Conservation (phyloP, 1,140 invertebrate species). For the Ditylenchus dipsaci region DNA sequence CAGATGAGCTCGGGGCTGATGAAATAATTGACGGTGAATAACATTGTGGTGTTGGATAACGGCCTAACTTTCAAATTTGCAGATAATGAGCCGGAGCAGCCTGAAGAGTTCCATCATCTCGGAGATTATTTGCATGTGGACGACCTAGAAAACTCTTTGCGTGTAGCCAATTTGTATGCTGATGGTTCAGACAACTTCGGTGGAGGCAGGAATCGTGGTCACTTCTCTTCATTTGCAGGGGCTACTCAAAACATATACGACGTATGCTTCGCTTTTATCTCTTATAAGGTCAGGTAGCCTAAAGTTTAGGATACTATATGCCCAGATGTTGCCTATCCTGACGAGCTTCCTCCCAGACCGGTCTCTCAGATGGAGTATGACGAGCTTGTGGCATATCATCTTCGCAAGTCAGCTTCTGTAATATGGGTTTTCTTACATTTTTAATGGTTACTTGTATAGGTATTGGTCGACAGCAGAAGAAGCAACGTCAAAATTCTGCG, state of each 20-base stretch:
- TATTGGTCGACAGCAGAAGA: slow-evolving; percentile 31
- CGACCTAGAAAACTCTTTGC: slow-evolving; percentile 19
- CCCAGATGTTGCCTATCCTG: slow-evolving; percentile 8
- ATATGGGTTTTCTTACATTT: not conserved
- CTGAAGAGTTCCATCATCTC: not conserved
- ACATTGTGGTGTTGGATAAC: not conserved
- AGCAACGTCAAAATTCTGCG: slow-evolving; percentile 30
- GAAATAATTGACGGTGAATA: not conserved
- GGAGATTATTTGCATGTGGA: slow-evolving; percentile 10
- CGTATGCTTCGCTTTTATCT: not conserved
- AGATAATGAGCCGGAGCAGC: slow-evolving; percentile 3
- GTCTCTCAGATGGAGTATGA: slow-evolving; percentile 31
- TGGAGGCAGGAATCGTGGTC: not conserved
- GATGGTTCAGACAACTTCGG: not conserved
- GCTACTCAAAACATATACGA: slow-evolving; percentile 20
- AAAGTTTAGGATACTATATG: not conserved
- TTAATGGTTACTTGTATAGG: slow-evolving; percentile 5
- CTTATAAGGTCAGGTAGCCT: not conserved
- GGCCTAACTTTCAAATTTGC: not conserved
- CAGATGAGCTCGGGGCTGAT: slow-evolving; percentile 3
- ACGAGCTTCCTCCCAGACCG: slow-evolving; percentile 21
- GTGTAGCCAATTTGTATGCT: slow-evolving; percentile 14
- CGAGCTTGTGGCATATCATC: slow-evolving; percentile 32
- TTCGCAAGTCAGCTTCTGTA: slow-evolving; percentile 9
- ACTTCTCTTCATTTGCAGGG: slow-evolving; percentile 9